Evolutionary conservation across 2,797 vertebrate genomes (phyloP).

Genomic region (Rhinatrema bivittatum): DNA sequence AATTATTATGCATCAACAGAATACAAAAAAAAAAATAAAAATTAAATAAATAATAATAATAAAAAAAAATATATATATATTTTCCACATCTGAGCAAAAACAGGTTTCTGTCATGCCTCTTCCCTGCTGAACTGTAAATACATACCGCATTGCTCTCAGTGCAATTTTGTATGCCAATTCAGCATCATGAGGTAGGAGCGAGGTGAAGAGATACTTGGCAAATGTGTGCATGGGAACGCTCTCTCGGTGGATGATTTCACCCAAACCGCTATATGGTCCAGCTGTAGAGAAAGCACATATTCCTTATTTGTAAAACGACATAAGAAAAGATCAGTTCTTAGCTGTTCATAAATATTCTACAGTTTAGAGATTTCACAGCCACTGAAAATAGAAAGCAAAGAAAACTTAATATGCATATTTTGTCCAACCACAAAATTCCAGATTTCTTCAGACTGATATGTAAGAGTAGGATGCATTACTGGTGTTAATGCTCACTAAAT

Average conservation of each 20-base stretch:
- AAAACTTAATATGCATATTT: no score
- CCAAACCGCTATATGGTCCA: constrained; percentile 91
- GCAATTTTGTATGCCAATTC: constrained; percentile 94
- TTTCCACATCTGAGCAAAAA: no score
- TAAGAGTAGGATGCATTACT: no score
- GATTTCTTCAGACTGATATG: no score
- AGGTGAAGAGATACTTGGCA: constrained; percentile 97
- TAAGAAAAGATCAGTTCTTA: constrained; percentile 10
- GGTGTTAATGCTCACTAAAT: no score
- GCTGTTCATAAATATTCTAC: not conserved
- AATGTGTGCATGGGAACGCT: constrained; percentile 98
- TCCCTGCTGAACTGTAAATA: constrained; percentile 16
- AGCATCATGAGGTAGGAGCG: constrained; percentile 96
- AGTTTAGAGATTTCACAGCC: no score
- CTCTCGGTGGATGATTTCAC: constrained; percentile 90
- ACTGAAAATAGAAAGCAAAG: not conserved
- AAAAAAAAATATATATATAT: no score
- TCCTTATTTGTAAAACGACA: not conserved
- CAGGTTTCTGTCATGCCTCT: not conserved
- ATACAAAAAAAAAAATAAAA: no score
- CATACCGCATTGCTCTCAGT: constrained; percentile 97
- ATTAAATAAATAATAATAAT: no score
- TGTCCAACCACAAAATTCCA: no score
- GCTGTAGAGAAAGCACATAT: constrained; percentile 62
- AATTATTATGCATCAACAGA: no score